Evolutionary conservation across 2,113 vertebrate genomes (phyloP), one percentile per base, ranked within the genome.

Genomic region (Colius striatus): DNA sequence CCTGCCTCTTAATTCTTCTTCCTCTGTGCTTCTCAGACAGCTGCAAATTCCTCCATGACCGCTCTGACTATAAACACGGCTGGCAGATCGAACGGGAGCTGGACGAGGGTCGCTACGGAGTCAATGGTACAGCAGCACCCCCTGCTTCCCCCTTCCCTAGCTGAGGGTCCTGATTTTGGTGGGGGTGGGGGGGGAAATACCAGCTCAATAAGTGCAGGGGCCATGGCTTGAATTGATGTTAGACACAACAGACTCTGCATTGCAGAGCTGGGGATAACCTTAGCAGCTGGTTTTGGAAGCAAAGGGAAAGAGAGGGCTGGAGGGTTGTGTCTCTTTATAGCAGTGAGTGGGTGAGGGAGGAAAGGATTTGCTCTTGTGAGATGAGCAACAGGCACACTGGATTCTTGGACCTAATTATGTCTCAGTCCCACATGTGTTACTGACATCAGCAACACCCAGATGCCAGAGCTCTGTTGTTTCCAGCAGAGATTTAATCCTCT

Each of bases 81-180:
- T 99, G 99, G 99, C 99, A 99, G 98, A 99, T 99, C 6, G 99
- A 99, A 88, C 98, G 99, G 80, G 99, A 99, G 73, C 98, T 99
- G 97, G 99, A 99, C 10, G 99, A 99, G 84, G 99, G 99, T 50
- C 97, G 99, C 87, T 99, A 99, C 5, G 99, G 99, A 38, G 98
- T 98, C 89, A 99, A 99, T 18, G 98, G 99, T 99, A 96, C 0
- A 23, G 36, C 48, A 55, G 12, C 50, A 16, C 38, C 2, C 20
- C 8, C 55, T 51, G 67, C 34, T 55, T 41, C 50, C 55, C 22
- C 54, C 29, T 57, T 23, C 48, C 21, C 6, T 4, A 25, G 8
- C 53, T 47, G 3, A 4, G 0, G 6, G 32, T 9, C 38, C 12
- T 41, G 38, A 41, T 41, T 41, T n/a, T n/a, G n/a, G n/a, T n/a